Percentiles rank a stretch among this genome's conserved stretches.
Conservation (phyloP, 2,113 vertebrate species). For the Cynopterus brachyotis region DNA sequence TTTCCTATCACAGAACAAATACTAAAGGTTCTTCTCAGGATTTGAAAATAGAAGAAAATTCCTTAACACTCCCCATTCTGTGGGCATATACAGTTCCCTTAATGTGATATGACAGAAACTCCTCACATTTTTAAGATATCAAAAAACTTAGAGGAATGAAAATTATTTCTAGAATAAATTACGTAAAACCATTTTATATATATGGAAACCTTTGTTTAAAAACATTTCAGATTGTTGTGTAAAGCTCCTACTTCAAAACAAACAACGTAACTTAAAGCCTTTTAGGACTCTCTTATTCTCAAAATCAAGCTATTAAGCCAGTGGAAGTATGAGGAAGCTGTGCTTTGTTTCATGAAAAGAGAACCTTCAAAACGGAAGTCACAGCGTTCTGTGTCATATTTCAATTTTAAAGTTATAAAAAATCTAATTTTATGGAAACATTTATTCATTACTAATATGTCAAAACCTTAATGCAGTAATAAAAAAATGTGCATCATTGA, state of each 20-base stretch:
- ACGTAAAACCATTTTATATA: constrained; percentile 3
- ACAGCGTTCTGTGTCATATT: constrained; percentile 74
- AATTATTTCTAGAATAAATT: constrained; percentile 39
- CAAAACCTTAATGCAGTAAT: constrained; percentile 95
- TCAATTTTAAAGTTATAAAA: constrained; percentile 85
- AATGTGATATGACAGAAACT: neutral
- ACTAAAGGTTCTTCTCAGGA: constrained; percentile 5
- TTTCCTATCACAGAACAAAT: constrained; percentile 22
- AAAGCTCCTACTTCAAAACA: constrained; percentile 60
- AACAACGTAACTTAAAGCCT: constrained; percentile 22
- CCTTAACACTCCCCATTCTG: neutral
- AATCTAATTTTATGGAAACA: constrained; percentile 87
- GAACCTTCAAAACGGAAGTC: constrained; percentile 72
- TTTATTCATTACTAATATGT: constrained; percentile 97
- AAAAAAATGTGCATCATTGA: constrained; percentile 95
- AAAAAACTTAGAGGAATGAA: constrained; percentile 9
- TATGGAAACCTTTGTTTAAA: neutral
- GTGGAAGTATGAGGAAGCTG: constrained; percentile 56
- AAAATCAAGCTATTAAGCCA: constrained; percentile 75
- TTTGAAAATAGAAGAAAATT: constrained; percentile 22
- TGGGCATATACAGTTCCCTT: neutral
- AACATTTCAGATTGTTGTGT: constrained; percentile 19
- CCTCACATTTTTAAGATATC: neutral
- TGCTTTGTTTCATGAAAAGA: constrained; percentile 72
- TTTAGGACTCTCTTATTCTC: constrained; percentile 61